Conservation (phyloP, 2,113 vertebrate species). For the Bos indicus region DNA sequence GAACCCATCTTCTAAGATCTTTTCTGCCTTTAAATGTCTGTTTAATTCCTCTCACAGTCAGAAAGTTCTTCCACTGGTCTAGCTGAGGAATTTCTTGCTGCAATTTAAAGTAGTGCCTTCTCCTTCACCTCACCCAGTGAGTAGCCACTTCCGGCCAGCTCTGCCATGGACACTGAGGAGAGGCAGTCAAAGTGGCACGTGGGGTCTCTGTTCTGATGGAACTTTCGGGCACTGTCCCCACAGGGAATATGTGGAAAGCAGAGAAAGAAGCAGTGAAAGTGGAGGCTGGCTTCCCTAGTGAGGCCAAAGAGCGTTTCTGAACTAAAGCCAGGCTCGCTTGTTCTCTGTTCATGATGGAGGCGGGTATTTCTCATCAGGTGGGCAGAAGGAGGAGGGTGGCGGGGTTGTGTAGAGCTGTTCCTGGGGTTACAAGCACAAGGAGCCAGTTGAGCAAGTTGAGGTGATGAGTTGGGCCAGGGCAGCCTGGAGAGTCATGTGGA, state of each 20-base stretch:
- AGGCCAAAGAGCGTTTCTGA: background rate
- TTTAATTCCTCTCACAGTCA: background rate
- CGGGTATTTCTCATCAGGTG: background rate
- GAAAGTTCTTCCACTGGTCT: background rate
- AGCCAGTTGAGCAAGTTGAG: background rate
- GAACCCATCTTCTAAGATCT: background rate
- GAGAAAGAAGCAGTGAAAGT: background rate
- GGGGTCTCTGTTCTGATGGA: background rate
- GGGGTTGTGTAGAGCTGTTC: background rate
- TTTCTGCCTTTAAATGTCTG: background rate
- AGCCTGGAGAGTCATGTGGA: background rate
- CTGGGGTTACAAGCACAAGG: background rate
- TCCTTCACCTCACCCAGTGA: background rate
- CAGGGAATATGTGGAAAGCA: background rate
- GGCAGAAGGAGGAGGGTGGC: background rate
- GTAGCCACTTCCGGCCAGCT: background rate
- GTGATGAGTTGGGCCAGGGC: background rate
- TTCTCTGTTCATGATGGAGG: background rate
- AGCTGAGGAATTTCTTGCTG: background rate
- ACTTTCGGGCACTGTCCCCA: background rate
- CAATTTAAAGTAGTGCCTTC: background rate
- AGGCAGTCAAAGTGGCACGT: background rate
- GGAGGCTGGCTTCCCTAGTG: background rate
- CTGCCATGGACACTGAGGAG: fast-evolving
- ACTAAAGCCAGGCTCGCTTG: background rate